Evolutionary conservation across 2,797 vertebrate species (phyloP).

Genomic region (Sebastes goodei): DNA sequence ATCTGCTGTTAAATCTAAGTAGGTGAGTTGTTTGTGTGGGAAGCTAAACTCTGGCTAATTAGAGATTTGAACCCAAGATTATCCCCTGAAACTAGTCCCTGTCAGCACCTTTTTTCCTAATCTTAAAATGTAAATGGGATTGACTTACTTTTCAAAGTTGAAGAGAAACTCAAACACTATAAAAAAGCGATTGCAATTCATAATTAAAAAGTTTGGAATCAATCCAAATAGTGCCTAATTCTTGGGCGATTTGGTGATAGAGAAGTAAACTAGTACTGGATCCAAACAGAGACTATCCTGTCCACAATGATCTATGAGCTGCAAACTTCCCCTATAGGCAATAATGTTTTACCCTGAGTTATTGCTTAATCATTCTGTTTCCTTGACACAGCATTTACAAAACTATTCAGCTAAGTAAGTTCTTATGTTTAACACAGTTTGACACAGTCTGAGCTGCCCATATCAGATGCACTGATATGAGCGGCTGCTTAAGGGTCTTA

Average conservation of each 20-base stretch:
- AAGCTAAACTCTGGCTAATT: slow-evolving; percentile 16
- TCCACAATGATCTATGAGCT: not conserved
- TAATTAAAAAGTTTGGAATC: not conserved
- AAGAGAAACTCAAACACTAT: not conserved
- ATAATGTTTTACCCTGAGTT: not conserved
- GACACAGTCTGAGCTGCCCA: slow-evolving; percentile 11
- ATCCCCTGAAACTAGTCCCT: not conserved
- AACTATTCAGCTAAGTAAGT: slow-evolving; percentile 6
- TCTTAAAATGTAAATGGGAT: not conserved
- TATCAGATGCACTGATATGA: slow-evolving; percentile 42
- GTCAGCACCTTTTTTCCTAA: not conserved
- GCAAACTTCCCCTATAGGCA: not conserved
- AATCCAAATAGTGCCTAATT: not conserved
- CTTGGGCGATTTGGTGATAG: not conserved
- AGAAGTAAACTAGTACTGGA: not conserved
- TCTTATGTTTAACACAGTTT: slow-evolving; percentile 13
- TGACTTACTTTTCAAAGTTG: not conserved
- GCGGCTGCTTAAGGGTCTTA: slow-evolving; percentile 55
- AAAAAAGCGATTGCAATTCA: not conserved
- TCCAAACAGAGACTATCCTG: not conserved
- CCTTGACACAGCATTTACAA: not conserved
- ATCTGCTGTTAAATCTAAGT: slow-evolving; percentile 60
- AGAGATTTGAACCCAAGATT: slow-evolving; percentile 43
- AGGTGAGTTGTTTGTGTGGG: slow-evolving; percentile 47
- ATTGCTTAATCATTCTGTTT: not conserved